Conservation (phyloP, 1,140 invertebrate species). For the Stegodyphus mimosarum region DNA sequence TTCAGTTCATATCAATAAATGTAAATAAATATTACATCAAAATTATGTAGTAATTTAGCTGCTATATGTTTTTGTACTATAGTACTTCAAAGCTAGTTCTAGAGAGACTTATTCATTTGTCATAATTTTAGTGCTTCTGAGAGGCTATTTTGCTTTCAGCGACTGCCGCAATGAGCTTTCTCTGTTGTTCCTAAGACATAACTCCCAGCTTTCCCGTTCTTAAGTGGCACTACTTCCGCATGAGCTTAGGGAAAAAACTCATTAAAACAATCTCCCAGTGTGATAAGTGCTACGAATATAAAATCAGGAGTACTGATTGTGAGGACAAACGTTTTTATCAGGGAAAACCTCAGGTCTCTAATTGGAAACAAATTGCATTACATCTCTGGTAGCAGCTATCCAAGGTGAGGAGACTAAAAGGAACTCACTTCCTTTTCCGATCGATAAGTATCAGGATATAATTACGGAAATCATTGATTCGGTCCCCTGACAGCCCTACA, state of each 20-base stretch:
- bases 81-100: too few species aligned
- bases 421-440: conserved; percentile 32
- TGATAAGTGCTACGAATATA: conserved; percentile 14
- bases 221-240: conserved; percentile 2
- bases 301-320: neutral
- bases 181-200: too few species aligned
- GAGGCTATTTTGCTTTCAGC: too few species aligned
- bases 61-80: too few species aligned
- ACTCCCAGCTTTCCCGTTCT: too few species aligned
- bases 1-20: too few species aligned
- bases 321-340: neutral
- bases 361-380: conserved; percentile 34
- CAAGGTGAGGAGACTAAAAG: conserved; percentile 24
- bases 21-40: too few species aligned
- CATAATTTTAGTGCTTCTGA: too few species aligned
- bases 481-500: conserved; percentile 41
- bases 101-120: too few species aligned
- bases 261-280: conserved; percentile 8
- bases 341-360: neutral
- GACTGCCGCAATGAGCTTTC: too few species aligned
- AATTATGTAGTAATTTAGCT: too few species aligned
- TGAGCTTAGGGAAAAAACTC: conserved; percentile 7
- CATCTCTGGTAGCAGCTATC: neutral
- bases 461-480: conserved; percentile 59
- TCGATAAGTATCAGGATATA: conserved; percentile 54